Conservation (phyloP, 2,888 invertebrate species). For the Sarcophaga variegata region DNA sequence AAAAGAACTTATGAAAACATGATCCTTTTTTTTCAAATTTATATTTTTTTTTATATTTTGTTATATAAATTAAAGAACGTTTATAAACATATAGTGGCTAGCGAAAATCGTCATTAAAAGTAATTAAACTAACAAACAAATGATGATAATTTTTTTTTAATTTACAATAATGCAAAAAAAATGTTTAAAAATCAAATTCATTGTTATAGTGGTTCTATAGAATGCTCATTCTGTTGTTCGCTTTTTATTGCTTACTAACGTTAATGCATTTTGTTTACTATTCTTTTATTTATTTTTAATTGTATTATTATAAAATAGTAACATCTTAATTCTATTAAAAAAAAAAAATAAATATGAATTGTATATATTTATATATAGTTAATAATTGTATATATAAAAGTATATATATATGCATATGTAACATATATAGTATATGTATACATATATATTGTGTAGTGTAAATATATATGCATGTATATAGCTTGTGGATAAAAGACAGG, state of each 20-base stretch:
- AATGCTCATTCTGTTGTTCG: not conserved
- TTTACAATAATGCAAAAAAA: not conserved
- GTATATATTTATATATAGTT: slow-evolving; percentile 33
- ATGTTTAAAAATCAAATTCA: slow-evolving; percentile 17
- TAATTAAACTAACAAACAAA: too few species aligned
- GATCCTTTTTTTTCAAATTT: not conserved
- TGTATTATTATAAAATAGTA: slow-evolving; percentile 65
- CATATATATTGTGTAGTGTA: not conserved
- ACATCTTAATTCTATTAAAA: slow-evolving; percentile 62
- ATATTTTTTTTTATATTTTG: not conserved
- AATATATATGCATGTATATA: not conserved
- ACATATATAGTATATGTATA: slow-evolving; percentile 26
- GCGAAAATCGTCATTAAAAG: too few species aligned
- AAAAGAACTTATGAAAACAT: too few species aligned
- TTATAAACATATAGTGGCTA: too few species aligned
- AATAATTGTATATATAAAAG: slow-evolving; percentile 46
- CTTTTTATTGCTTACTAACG: slow-evolving; percentile 46
- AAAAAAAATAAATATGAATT: slow-evolving; percentile 62
- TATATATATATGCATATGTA: slow-evolving; percentile 45
- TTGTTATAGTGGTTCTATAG: not conserved
- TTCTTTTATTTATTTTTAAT: slow-evolving; percentile 11
- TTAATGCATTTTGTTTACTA: slow-evolving; percentile 46
- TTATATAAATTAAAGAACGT: too few species aligned
- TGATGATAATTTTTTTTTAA: too few species aligned
- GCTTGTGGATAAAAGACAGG: not conserved